Evolutionary conservation across 2,888 invertebrate genomes (phyloP), one percentile per base, ranked within the genome.

Genomic region (Rutpela maculata): DNA sequence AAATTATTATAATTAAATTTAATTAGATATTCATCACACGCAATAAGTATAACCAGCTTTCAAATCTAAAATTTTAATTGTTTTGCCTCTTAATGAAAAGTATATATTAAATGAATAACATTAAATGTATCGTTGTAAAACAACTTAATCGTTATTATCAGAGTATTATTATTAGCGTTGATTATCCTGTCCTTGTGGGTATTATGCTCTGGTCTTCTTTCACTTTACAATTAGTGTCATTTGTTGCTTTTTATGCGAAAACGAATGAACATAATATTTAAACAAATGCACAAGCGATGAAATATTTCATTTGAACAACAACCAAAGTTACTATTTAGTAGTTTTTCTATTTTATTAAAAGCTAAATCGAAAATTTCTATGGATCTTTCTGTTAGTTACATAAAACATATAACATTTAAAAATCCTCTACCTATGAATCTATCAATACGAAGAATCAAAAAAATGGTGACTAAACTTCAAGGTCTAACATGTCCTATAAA

Each of bases 1-100:
- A 69, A 69, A 57, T 69, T 56, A 57, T 69, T 35, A n/a, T 31
- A 69, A 69, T 69, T 69, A 31, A 56, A 57, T 50, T 69, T 69
- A 69, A 69, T 68, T 69, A 69, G 31, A 57, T 69, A 69, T 15
- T 43, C 43, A 43, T 18, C 35, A 31, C 65, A 22, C 59, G 22
- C 59, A 59, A 12, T 59, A 22, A 59, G 59, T 22, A 59, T 22
- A 50, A 59, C 59, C 12, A 19, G 22, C 18, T 62, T 62, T 62
- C n/a, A n/a, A 62, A 22, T 62, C n/a, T 62, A 62, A 59, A 59
- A 62, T 62, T 62, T 62, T 62, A 62, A 62, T 62, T 22, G n/a
- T 22, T 62, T 62, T 31, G 1, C 7, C 15, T n/a, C 31, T 15
- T 62, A 62, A 31, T 62, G 62, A 62, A 62, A 31, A 62, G 31